Percentiles rank a stretch among this genome's conserved stretches.
Conservation (phyloP, 2,888 invertebrate species). For the Apoderus coryli region DNA sequence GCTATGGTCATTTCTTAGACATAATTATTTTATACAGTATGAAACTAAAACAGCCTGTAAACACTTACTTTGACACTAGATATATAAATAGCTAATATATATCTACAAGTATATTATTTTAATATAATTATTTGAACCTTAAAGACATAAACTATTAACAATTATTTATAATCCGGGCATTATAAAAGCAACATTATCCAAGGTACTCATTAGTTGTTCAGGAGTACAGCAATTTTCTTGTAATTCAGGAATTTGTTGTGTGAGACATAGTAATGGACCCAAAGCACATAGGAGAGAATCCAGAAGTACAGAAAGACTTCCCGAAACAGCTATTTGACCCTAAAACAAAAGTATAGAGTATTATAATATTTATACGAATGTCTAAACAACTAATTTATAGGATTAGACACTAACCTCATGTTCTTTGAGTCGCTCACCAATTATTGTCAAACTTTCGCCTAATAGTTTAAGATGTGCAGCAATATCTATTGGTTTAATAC, state of each 20-base stretch:
- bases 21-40: no score
- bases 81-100: no score
- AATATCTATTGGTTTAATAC: conserved; percentile 73
- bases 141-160: no score
- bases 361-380: no score
- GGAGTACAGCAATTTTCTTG: conserved; percentile 46
- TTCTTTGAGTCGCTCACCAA: conserved; percentile 84
- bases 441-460: conserved; percentile 86
- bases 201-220: conserved; percentile 41
- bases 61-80: no score
- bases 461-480: conserved; percentile 84
- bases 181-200: conserved; percentile 91
- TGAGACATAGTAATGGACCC: conserved; percentile 75
- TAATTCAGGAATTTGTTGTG: conserved; percentile 67
- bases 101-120: no score
- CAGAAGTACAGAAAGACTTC: conserved; percentile 80
- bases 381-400: no score
- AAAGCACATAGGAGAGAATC: conserved; percentile 87
- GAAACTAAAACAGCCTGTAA: no score
- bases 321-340: conserved; percentile 91
- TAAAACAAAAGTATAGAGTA: conserved; percentile 35
- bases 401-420: conserved; percentile 75
- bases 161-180: conserved; percentile 68
- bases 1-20: no score
- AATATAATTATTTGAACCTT: no score